Percentiles rank a stretch among this genome's conserved stretches.
Conservation (phyloP, 2,888 invertebrate genomes). For the Amphimallon solstitiale region DNA sequence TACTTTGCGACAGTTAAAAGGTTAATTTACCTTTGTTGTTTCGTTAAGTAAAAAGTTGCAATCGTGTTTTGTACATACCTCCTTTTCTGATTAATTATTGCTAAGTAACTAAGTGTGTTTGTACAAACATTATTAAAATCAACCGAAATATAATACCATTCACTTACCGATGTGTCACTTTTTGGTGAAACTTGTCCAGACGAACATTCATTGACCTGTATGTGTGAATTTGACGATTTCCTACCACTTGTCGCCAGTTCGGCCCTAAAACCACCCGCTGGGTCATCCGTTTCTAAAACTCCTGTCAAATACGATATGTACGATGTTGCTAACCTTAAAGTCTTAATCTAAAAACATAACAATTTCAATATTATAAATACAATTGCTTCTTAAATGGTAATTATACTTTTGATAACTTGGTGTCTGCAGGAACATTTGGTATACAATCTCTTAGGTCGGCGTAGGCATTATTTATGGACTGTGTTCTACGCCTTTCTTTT, state of each 20-base stretch:
- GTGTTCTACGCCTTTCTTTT: constrained; percentile 91
- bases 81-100: too few species aligned
- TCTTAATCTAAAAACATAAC: constrained; percentile 83
- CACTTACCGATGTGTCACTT: constrained; percentile 58
- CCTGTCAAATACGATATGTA: constrained; percentile 94
- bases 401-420: constrained; percentile 90
- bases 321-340: constrained; percentile 89
- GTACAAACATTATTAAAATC: not conserved
- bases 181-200: constrained; percentile 55
- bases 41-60: too few species aligned
- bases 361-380: not conserved
- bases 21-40: too few species aligned
- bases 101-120: too few species aligned
- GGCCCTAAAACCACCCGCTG: constrained; percentile 86
- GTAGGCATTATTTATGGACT: constrained; percentile 95
- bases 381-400: not conserved
- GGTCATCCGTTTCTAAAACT: constrained; percentile 87
- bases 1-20: too few species aligned
- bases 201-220: constrained; percentile 55
- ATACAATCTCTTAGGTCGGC: constrained; percentile 92
- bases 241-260: constrained; percentile 71
- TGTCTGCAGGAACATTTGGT: constrained; percentile 95
- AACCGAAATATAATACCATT: not conserved
- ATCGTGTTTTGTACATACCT: too few species aligned
- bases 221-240: constrained; percentile 54